Conservation (phyloP, 2,888 invertebrate species). For the Elmis aenea region DNA sequence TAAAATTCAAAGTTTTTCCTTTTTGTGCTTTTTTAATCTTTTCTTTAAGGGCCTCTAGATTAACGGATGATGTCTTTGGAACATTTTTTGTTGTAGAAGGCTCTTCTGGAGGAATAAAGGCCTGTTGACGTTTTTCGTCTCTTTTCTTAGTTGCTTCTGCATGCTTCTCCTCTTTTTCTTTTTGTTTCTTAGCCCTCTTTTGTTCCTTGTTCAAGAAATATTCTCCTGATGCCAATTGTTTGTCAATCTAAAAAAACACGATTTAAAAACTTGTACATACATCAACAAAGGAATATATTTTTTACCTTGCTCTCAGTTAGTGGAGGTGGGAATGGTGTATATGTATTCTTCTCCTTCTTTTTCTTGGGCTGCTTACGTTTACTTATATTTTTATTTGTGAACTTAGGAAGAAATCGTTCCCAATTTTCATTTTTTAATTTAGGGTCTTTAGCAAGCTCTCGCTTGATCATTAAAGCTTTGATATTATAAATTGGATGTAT, state of each 20-base stretch:
- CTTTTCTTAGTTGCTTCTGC: slow-evolving; percentile 65
- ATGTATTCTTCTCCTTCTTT: slow-evolving; percentile 85
- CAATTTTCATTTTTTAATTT: slow-evolving; percentile 89
- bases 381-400: slow-evolving; percentile 79
- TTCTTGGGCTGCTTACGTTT: slow-evolving; percentile 85
- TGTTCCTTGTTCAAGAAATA: slow-evolving; percentile 91
- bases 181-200: slow-evolving; percentile 62
- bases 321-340: slow-evolving; percentile 96
- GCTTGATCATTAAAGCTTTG: slow-evolving; percentile 94
- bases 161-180: slow-evolving; percentile 75
- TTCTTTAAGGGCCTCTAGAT: slow-evolving; percentile 68
- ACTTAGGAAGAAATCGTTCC: slow-evolving; percentile 95
- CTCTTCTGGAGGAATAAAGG: slow-evolving; percentile 79
- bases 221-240: slow-evolving; percentile 90
- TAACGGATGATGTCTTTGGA: slow-evolving; percentile 47
- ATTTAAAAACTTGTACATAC: slow-evolving; percentile 1
- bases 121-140: slow-evolving; percentile 71
- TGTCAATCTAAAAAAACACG: slow-evolving; percentile 66
- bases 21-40: slow-evolving; percentile 68
- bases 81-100: slow-evolving; percentile 30
- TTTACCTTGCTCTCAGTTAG: slow-evolving; percentile 81
- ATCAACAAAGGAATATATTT: not conserved
- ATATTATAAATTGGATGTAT: slow-evolving; percentile 98
- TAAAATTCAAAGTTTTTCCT: slow-evolving; percentile 38
- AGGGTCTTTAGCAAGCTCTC: slow-evolving; percentile 90